These are phyloP conservation scores for Dynastes hyllus DNA, from an alignment of 2,888 invertebrate species.

Conservation along the genomic window DNA sequence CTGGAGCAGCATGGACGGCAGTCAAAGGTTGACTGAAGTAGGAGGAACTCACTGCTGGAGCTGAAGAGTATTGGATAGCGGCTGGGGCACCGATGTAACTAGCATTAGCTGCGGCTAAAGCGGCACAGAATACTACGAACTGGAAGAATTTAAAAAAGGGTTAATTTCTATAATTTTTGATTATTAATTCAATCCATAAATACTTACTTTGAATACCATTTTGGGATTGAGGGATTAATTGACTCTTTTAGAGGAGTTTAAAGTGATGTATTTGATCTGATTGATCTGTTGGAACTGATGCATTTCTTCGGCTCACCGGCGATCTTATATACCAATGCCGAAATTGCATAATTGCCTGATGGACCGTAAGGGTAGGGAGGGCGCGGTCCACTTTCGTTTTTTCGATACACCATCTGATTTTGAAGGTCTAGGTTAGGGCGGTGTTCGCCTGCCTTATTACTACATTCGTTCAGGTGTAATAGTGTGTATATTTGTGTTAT, in stretches of 20 bases:
- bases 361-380: constrained; percentile 54
- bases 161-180: not conserved
- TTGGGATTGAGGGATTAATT: constrained; percentile 7
- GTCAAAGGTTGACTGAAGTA: constrained; percentile 60
- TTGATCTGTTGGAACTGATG: constrained; percentile 51
- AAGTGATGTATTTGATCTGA: constrained; percentile 15
- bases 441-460: not conserved
- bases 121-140: constrained; percentile 72
- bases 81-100: constrained; percentile 72
- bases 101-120: constrained; percentile 77
- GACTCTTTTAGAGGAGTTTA: constrained; percentile 53
- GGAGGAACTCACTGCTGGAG: constrained; percentile 62
- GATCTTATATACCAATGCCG: constrained; percentile 62
- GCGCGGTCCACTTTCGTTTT: constrained; percentile 67
- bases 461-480: too few species aligned
- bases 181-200: not conserved
- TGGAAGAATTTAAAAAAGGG: constrained; percentile 10
- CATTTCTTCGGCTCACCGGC: constrained; percentile 7
- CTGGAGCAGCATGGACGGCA: constrained; percentile 60
- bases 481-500: too few species aligned
- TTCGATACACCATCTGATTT: constrained; percentile 54
- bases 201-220: constrained; percentile 67
- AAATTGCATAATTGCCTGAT: constrained; percentile 58
- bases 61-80: constrained; percentile 64
- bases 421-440: constrained; percentile 69